phyloP scores from a whole-genome alignment of 1,140 invertebrate species.

The Leptopilina boulardi region DNA sequence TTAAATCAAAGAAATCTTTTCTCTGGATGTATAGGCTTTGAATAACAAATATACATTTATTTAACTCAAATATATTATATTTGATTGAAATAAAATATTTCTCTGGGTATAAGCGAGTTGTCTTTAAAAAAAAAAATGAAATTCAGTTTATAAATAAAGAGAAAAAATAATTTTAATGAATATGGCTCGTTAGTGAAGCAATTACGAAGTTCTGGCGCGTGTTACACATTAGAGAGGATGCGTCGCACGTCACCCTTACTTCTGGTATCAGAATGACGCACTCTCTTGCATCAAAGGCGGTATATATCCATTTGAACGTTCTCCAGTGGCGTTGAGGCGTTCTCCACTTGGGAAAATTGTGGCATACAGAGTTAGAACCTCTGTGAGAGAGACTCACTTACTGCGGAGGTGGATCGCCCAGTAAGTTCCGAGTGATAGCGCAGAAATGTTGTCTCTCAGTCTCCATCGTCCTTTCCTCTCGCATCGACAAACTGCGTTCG shows the following conservation, averaged over 20 bases:
- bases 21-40: no score
- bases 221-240: conserved; percentile 46
- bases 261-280: conserved; percentile 43
- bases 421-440: conserved; percentile 57
- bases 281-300: conserved; percentile 52
- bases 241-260: conserved; percentile 32
- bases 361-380: conserved; percentile 34
- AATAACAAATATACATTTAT: no score
- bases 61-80: no score
- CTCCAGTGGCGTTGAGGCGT: conserved; percentile 38
- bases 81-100: no score
- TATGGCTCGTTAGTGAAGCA: conserved; percentile 22
- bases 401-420: conserved; percentile 54
- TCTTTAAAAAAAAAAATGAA: neutral
- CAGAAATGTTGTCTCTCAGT: conserved; percentile 60
- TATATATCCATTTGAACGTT: conserved; percentile 53
- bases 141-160: neutral
- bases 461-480: conserved; percentile 52
- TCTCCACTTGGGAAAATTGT: conserved; percentile 49
- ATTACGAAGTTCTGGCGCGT: conserved; percentile 37
- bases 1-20: no score
- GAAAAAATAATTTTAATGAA: conserved; percentile 19
- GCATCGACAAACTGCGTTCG: conserved; percentile 42
- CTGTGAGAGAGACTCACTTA: conserved; percentile 34
- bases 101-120: neutral